A percentile compares a stretch with the other conserved stretches of the same genome.
phyloP scores from a whole-genome alignment of 2,113 vertebrate species.

The Pygoscelis antarcticus region DNA sequence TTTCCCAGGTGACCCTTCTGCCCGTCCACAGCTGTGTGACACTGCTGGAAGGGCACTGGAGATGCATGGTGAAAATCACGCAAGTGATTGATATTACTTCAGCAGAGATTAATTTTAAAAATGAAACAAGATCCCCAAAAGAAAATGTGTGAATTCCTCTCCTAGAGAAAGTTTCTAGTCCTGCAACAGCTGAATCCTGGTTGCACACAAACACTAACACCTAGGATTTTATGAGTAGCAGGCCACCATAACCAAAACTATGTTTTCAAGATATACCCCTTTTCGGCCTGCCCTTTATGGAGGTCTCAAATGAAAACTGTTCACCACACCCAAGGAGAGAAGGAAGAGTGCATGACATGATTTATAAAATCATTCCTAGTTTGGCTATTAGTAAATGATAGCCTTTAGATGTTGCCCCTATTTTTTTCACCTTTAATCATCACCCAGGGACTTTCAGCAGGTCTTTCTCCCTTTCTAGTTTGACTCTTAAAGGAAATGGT shows the following conservation, averaged over 20 bases:
- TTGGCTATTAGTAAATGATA: background rate
- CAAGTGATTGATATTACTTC: background rate
- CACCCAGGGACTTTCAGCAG: background rate
- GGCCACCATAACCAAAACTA: background rate
- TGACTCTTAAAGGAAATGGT: background rate
- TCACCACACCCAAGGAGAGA: background rate
- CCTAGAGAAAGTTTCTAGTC: background rate
- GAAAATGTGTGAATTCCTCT: background rate
- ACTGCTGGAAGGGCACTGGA: background rate
- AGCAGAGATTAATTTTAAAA: background rate
- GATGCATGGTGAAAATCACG: background rate
- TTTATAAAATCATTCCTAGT: background rate
- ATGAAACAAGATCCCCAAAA: background rate
- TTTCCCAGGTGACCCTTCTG: background rate
- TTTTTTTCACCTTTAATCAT: background rate
- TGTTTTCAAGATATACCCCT: background rate
- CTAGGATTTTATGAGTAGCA: background rate
- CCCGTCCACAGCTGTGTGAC: background rate
- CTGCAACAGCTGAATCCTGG: background rate
- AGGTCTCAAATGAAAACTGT: background rate
- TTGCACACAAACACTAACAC: no score
- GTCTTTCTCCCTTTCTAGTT: background rate
- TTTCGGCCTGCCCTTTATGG: background rate
- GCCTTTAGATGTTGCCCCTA: background rate
- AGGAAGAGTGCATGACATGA: background rate